These are phyloP conservation scores for Ceratina japonica DNA, from an alignment of 1,140 invertebrate species.

Conservation along the genomic window DNA sequence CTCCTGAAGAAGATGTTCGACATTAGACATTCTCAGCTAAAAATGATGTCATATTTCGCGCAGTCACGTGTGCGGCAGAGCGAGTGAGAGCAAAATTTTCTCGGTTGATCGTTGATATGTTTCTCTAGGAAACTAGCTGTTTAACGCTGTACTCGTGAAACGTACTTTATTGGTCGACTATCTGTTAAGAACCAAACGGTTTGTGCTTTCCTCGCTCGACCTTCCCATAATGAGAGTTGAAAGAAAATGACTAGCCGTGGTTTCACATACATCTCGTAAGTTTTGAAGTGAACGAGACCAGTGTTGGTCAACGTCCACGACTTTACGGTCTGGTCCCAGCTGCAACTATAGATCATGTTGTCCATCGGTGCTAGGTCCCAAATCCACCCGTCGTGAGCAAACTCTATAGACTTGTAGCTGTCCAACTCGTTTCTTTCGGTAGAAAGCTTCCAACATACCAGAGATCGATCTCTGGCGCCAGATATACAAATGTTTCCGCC, in stretches of 20 bases:
- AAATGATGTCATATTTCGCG: background rate
- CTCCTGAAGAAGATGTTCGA: slow-evolving; percentile 56
- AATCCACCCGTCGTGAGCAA: slow-evolving; percentile 76
- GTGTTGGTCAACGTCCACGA: slow-evolving; percentile 66
- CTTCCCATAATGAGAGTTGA: slow-evolving; percentile 30
- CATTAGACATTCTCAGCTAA: background rate
- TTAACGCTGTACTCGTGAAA: background rate
- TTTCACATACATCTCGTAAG: slow-evolving; percentile 67
- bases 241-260: slow-evolving; percentile 29
- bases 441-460: slow-evolving; percentile 67
- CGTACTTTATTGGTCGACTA: slow-evolving; percentile 1
- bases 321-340: slow-evolving; percentile 73
- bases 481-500: slow-evolving; percentile 71
- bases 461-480: slow-evolving; percentile 71
- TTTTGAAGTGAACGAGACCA: slow-evolving; percentile 61
- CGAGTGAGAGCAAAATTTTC: slow-evolving; percentile 33
- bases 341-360: slow-evolving; percentile 73
- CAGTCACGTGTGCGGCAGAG: slow-evolving; percentile 27
- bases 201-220: slow-evolving; percentile 41
- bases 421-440: slow-evolving; percentile 42
- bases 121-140: background rate
- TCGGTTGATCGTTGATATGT: background rate
- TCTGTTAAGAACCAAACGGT: slow-evolving; percentile 12
- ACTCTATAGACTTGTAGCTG: slow-evolving; percentile 35
- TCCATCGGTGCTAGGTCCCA: slow-evolving; percentile 72